Base-by-base conservation (phyloP, 1,140 invertebrate genomes). In the Scaptomyza montana region DNA sequence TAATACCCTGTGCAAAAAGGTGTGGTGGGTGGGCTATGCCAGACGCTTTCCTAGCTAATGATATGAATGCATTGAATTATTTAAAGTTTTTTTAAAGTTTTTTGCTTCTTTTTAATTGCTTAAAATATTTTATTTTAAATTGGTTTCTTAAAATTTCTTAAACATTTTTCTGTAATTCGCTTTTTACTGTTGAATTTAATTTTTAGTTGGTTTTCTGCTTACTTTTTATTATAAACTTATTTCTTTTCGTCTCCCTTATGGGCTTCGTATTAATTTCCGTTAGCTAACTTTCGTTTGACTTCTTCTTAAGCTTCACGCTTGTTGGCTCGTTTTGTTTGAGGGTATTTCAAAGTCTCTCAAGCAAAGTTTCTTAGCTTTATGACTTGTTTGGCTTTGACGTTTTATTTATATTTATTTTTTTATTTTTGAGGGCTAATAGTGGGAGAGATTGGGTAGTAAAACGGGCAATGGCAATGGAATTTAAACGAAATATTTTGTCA, bases 401-500 rank as follows among this genome's bases (percentile, higher is more conserved):
- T 75, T 25, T 59, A 43, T 13, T 49, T 8, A 5, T n/a, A 5
- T 36, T 36, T 41, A n/a, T 43, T 43, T 43, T 43, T 43, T n/a
- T 43, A 9, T n/a, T n/a, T n/a, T 8, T 43, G 3, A n/a, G 56
- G 28, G 12, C 43, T 45, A 25, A 25, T 6, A 19, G 25, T 12
- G 16, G 16, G 9, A 5, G 30, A 16, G 10, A 12, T 8, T 16
- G 10, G 53, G 33, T 5, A 2, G 30, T 5, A 39, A 54, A 41
- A 47, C 25, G 64, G 33, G 43, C 54, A 63, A 55, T 59, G 62
- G 70, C 75, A 80, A 80, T 82, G 86, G 79, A 90, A 90, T 90
- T 90, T 90, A 82, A 90, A 90, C 78, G 74, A 87, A 90, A 61
- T 55, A 41, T 89, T 61, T 36, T 36, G 7, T 36, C 66, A 53